A percentile compares a stretch with the other conserved stretches of the same genome.
These are phyloP conservation scores for Bombyx mori DNA, from an alignment of 1,140 invertebrate species.

Conservation along the genomic window ASM3026992v2 NC_085110.1:11874501-11875000, in stretches of 20 bases:
- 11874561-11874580: constrained; percentile 80
- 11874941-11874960: too few species aligned
- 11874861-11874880: constrained; percentile 25
- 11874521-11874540: constrained; percentile 59
- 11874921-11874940: too few species aligned
- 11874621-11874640: constrained; percentile 95
- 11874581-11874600: constrained; percentile 98
- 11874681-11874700: constrained; percentile 85
- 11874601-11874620: constrained; percentile 93
- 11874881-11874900: not conserved
- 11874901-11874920: too few species aligned
- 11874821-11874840: constrained; percentile 71
- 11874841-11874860: constrained; percentile 55
- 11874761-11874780: constrained; percentile 11
- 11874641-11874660: constrained; percentile 93
- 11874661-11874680: constrained; percentile 94
- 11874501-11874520: constrained; percentile 68
- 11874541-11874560: constrained; percentile 69
- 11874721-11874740: not conserved
- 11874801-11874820: constrained; percentile 55
- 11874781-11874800: constrained; percentile 6
- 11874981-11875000: too few species aligned
- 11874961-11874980: too few species aligned
- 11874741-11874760: not conserved
- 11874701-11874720: constrained; percentile 1